A percentile compares a stretch with the other conserved stretches of the same genome.
These are phyloP conservation scores for Drosophila helvetica DNA, from an alignment of 2,888 invertebrate genomes.

Conservation along the genomic window DNA sequence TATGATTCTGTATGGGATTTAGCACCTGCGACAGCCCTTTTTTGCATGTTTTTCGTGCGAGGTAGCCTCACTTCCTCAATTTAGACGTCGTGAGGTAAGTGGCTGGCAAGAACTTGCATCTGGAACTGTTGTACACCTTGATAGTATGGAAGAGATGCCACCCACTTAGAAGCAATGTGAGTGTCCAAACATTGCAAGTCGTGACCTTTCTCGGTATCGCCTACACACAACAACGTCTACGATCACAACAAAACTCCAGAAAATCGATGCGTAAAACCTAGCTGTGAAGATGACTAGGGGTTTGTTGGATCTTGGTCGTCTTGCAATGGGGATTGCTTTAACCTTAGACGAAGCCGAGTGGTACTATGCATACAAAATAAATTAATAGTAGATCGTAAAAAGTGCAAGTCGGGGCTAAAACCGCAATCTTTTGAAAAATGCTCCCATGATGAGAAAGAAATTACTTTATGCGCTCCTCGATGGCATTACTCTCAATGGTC, in stretches of 20 bases:
- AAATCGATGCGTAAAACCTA: slow-evolving; percentile 87
- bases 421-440: slow-evolving; percentile 89
- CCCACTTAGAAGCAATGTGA: slow-evolving; percentile 84
- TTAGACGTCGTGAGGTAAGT: slow-evolving; percentile 89
- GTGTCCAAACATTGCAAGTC: slow-evolving; percentile 79
- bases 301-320: slow-evolving; percentile 89
- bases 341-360: slow-evolving; percentile 79
- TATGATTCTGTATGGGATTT: too few species aligned
- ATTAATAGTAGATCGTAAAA: slow-evolving; percentile 81
- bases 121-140: slow-evolving; percentile 85
- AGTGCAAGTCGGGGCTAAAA: slow-evolving; percentile 87
- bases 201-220: slow-evolving; percentile 72
- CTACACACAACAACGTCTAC: slow-evolving; percentile 78
- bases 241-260: slow-evolving; percentile 86
- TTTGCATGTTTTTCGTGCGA: too few species aligned
- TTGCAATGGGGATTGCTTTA: slow-evolving; percentile 84
- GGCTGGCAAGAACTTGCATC: slow-evolving; percentile 86
- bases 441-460: slow-evolving; percentile 80
- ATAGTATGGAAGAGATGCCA: slow-evolving; percentile 86
- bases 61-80: too few species aligned
- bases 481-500: slow-evolving; percentile 87
- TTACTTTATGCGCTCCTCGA: slow-evolving; percentile 82
- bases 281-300: slow-evolving; percentile 91
- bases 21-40: too few species aligned
- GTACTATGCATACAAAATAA: slow-evolving; percentile 82